Conservation (phyloP, 2,797 vertebrate genomes). For the Vespertilio murinus region DNA sequence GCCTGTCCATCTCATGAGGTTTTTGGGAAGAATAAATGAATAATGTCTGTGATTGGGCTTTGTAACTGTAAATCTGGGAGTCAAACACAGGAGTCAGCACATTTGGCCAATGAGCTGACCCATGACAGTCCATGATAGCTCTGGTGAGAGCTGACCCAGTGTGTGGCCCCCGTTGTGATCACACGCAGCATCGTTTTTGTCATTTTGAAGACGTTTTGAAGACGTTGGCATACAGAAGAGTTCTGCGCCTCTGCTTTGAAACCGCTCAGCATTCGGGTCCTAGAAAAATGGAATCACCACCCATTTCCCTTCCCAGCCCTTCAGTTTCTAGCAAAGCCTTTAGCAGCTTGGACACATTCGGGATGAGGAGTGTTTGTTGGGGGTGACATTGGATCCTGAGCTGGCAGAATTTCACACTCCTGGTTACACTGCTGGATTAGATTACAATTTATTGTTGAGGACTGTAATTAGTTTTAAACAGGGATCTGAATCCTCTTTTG, state of each 20-base stretch:
- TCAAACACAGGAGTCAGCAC: neutral
- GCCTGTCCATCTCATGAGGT: neutral
- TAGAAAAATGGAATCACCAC: neutral
- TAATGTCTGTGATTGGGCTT: neutral
- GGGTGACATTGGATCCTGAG: neutral
- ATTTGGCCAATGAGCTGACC: neutral
- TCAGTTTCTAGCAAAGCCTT: neutral
- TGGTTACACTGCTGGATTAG: neutral
- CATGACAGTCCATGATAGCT: accelerated
- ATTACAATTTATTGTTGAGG: constrained; percentile 37
- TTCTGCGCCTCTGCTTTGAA: neutral
- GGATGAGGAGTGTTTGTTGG: neutral
- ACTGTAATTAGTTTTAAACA: constrained; percentile 36
- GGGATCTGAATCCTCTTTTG: constrained; percentile 9
- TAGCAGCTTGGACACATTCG: neutral
- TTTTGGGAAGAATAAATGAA: neutral
- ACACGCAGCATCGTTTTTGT: neutral
- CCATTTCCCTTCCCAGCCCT: neutral
- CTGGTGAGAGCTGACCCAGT: neutral
- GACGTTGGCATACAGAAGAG: neutral
- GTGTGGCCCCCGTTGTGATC: neutral
- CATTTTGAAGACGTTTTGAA: neutral
- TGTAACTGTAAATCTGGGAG: neutral
- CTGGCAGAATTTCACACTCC: constrained; percentile 5
- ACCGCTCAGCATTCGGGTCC: neutral